Percentiles rank a stretch among this genome's conserved stretches.
phyloP scores from a whole-genome alignment of 2,113 vertebrate species.

The Rhabdomys dilectus region DNA sequence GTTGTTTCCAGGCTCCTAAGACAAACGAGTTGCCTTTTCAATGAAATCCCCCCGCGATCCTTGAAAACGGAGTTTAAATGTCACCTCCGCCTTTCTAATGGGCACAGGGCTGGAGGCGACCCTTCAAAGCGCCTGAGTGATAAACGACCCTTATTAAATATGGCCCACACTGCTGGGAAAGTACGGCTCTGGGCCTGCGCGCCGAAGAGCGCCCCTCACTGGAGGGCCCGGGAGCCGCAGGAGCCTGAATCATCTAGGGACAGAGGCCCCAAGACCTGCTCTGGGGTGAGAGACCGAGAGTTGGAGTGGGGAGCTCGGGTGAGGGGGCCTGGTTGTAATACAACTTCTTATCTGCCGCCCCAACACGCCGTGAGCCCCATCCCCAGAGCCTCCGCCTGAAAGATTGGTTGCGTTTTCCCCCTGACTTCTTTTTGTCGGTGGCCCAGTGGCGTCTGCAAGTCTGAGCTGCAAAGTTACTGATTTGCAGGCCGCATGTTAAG shows the following conservation, averaged over 20 bases:
- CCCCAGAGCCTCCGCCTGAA: slow-evolving; percentile 85
- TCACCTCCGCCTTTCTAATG: slow-evolving; percentile 89
- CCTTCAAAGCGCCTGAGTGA: slow-evolving; percentile 87
- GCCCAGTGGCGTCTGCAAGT: slow-evolving; percentile 98
- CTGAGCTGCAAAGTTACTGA: slow-evolving; percentile 97
- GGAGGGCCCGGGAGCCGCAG: slow-evolving; percentile 12
- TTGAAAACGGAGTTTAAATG: slow-evolving; percentile 90
- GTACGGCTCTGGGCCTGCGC: slow-evolving; percentile 44
- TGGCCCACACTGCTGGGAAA: slow-evolving; percentile 85
- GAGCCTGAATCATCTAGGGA: neutral
- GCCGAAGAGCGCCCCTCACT: slow-evolving; percentile 69
- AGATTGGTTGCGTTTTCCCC: slow-evolving; percentile 86
- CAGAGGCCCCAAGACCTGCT: neutral
- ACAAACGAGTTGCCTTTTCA: slow-evolving; percentile 90
- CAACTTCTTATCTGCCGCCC: slow-evolving; percentile 65
- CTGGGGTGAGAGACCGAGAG: neutral
- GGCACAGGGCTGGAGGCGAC: slow-evolving; percentile 88
- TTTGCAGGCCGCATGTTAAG: slow-evolving; percentile 98
- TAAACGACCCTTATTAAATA: slow-evolving; percentile 90
- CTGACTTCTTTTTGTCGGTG: slow-evolving; percentile 92
- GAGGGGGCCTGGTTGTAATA: slow-evolving; percentile 57
- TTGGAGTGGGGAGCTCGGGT: neutral
- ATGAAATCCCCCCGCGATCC: slow-evolving; percentile 85
- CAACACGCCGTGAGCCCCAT: slow-evolving; percentile 78
- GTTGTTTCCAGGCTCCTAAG: slow-evolving; percentile 87